These are phyloP conservation scores for Danionella cerebrum DNA, from an alignment of 2,113 vertebrate genomes.

Conservation along the genomic window DNA sequence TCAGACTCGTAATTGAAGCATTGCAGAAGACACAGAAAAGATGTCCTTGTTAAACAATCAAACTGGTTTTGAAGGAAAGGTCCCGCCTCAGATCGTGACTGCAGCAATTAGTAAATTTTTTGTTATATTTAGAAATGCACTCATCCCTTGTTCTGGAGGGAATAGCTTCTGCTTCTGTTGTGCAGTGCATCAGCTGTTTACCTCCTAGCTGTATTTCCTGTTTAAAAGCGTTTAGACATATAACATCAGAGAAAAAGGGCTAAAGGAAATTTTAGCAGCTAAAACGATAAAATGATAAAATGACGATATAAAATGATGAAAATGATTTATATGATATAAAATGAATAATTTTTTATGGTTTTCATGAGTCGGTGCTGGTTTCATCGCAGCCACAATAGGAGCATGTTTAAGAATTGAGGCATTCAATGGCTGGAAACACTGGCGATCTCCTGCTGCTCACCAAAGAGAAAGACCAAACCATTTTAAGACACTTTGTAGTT, in stretches of 20 bases:
- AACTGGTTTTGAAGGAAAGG: slow-evolving; percentile 15
- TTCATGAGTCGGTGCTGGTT: too few species aligned
- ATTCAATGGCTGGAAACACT: too few species aligned
- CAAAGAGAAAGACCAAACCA: too few species aligned
- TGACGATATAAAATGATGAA: too few species aligned
- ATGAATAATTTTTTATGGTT: too few species aligned
- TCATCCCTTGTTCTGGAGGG: slow-evolving; percentile 26
- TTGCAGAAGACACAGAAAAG: slow-evolving; percentile 16
- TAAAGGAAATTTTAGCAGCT: neutral
- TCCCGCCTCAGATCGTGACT: slow-evolving; percentile 24
- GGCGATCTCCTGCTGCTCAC: too few species aligned
- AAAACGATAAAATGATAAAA: neutral
- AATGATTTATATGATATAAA: too few species aligned
- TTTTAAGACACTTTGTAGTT: too few species aligned
- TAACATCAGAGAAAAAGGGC: neutral
- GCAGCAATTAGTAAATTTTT: slow-evolving; percentile 33
- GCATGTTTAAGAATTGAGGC: too few species aligned
- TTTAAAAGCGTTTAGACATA: slow-evolving; percentile 6
- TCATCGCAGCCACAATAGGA: too few species aligned
- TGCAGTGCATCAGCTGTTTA: slow-evolving; percentile 13
- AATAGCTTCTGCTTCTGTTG: neutral
- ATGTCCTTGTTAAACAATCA: slow-evolving; percentile 20
- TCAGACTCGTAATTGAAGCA: slow-evolving; percentile 3
- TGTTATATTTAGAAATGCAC: slow-evolving; percentile 33
- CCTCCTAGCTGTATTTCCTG: slow-evolving; percentile 12